Conservation (phyloP, 2,113 vertebrate genomes). For the Melanocharis versteri region DNA sequence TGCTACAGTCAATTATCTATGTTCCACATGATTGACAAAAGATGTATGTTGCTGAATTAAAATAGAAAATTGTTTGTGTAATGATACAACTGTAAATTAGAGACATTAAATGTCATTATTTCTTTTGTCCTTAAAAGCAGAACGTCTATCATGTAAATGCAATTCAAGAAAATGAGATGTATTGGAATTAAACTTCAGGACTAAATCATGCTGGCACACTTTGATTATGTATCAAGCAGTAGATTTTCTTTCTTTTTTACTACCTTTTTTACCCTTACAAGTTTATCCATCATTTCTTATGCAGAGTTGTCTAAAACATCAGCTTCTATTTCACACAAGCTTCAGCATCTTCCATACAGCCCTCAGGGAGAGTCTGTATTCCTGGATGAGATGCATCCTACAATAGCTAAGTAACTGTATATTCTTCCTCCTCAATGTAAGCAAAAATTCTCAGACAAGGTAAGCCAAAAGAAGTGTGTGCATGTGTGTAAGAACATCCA, state of each 20-base stretch:
- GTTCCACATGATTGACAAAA: background rate
- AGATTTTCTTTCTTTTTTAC: background rate
- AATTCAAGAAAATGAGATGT: background rate
- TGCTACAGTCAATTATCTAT: background rate
- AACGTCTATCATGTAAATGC: background rate
- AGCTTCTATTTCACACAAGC: background rate
- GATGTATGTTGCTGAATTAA: background rate
- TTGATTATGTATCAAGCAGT: background rate
- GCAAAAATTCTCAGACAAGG: background rate
- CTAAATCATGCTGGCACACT: background rate
- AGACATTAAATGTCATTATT: background rate
- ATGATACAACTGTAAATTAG: background rate
- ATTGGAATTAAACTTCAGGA: background rate
- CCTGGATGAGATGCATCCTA: background rate
- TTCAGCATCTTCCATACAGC: background rate
- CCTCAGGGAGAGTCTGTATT: background rate
- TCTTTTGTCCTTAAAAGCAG: background rate
- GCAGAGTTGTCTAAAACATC: background rate
- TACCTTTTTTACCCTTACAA: background rate
- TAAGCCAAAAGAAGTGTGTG: background rate
- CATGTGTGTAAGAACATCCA: background rate
- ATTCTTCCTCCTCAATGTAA: background rate
- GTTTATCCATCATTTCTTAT: background rate
- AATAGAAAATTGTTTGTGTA: background rate
- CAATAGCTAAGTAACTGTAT: background rate